Base-by-base conservation (phyloP, 2,113 vertebrate genomes). In the Tympanuchus pallidicinctus region DNA sequence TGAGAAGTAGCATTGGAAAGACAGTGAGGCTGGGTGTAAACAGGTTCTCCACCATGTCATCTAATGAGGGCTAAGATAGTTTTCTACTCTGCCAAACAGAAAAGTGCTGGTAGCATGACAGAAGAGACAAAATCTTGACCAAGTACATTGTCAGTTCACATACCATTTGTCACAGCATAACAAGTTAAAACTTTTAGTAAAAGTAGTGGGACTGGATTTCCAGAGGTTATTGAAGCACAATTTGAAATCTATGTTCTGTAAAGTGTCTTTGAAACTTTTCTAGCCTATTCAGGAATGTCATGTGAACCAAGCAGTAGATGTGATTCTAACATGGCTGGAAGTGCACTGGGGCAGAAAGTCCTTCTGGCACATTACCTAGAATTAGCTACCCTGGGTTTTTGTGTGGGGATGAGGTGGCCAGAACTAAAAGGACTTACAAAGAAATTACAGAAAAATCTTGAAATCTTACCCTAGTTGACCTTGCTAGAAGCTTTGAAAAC, bases 381-480 rank as follows among this genome's bases (percentile, higher is more conserved):
- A 77, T 38, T 57, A 86, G 14, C 15, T 56, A 42, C 36, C 9
- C 48, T 30, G 17, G 5, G 3, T 76, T 12, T 34, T 57, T 71
- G 6, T 10, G 4, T 8, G 11, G 8, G 6, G 3, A 20, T 8
- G 48, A 64, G 5, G 6, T 45, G n/a, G 3, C 5, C 79, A 19
- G 57, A 72, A 64, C 16, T 47, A 61, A n/a, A 67, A 88, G n/a
- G 10, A 47, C 3, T 47, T 40, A 57, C 19, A 86, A 67, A 69
- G 52, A 25, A 87, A 71, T 14, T 0, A 34, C 16, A 65, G 19
- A 6, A 85, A 73, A 43, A 65, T 65, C 76, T 73, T 82, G 36
- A 88, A 80, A 77, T 70, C 82, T 84, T 80, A 15, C 24, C 34
- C 25, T 73, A 4, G 7, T 34, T 91, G 32, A 34, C 11, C 22